These are phyloP conservation scores for Tragulus kanchil DNA, from an alignment of 2,113 vertebrate genomes.

Conservation along the genomic window DNA sequence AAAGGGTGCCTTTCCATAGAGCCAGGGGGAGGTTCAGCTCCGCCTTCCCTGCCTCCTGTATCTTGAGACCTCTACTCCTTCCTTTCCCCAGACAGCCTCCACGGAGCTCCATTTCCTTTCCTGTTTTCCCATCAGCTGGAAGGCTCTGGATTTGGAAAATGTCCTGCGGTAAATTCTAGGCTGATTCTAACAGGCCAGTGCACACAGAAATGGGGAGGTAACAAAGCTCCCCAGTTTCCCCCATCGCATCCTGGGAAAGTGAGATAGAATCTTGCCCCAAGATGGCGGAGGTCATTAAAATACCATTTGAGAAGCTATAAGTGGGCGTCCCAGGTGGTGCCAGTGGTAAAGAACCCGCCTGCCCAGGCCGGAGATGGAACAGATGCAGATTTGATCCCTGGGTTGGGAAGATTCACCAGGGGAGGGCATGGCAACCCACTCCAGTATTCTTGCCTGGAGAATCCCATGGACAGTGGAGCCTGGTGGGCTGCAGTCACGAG, in stretches of 20 bases:
- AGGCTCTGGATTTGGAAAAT: constrained; percentile 51
- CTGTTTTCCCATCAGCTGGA: constrained; percentile 30
- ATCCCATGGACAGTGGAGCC: not conserved
- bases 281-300: not conserved
- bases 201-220: not conserved
- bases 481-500: not conserved
- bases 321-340: not conserved
- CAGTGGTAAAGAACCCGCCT: not conserved
- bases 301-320: not conserved
- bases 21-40: not conserved
- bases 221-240: not conserved
- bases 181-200: not conserved
- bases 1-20: not conserved
- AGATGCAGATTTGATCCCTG: not conserved
- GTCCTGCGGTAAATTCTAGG: not conserved
- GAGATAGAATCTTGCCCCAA: not conserved
- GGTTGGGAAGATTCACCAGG: not conserved
- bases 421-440: not conserved
- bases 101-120: constrained; percentile 33
- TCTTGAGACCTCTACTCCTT: not conserved
- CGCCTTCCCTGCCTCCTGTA: not conserved
- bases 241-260: not conserved
- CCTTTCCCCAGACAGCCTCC: not conserved
- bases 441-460: not conserved
- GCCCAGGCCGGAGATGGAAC: not conserved